phyloP scores from a whole-genome alignment of 2,113 vertebrate genomes.

The Thalassarche chlororhynchos region DNA sequence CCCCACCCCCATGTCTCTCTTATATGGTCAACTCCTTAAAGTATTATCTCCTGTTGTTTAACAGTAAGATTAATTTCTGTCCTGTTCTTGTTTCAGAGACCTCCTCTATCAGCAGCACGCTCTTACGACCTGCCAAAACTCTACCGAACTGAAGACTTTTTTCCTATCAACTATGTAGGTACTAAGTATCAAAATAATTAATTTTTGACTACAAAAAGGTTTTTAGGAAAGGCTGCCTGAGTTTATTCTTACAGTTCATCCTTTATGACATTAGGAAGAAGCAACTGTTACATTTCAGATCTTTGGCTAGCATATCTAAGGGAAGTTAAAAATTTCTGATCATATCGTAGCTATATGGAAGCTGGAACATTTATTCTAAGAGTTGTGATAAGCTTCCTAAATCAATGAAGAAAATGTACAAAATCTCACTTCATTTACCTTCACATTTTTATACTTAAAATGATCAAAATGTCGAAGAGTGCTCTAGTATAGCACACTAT shows the following conservation, averaged over 20 bases:
- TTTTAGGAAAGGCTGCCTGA: neutral
- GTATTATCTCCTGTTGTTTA: neutral
- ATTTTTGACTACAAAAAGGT: neutral
- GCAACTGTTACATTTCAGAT: neutral
- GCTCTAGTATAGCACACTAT: neutral
- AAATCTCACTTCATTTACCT: neutral
- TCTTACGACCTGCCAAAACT: conserved; percentile 5
- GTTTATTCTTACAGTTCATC: neutral
- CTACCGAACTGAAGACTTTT: conserved; percentile 37
- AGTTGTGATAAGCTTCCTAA: neutral
- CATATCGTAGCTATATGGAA: neutral
- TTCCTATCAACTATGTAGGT: neutral
- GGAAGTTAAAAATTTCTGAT: neutral
- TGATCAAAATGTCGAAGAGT: neutral
- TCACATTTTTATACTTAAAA: neutral
- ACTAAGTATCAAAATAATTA: neutral
- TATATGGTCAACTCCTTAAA: neutral
- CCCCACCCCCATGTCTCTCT: neutral
- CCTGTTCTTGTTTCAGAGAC: conserved; percentile 58
- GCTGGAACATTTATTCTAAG: neutral
- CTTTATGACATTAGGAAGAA: neutral
- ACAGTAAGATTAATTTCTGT: neutral
- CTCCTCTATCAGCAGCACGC: neutral
- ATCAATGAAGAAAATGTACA: neutral
- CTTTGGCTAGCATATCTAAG: neutral